Evolutionary conservation across 2,113 vertebrate genomes (phyloP), one percentile per base, ranked within the genome.

Genomic region (Cheirogaleus medius): DNA sequence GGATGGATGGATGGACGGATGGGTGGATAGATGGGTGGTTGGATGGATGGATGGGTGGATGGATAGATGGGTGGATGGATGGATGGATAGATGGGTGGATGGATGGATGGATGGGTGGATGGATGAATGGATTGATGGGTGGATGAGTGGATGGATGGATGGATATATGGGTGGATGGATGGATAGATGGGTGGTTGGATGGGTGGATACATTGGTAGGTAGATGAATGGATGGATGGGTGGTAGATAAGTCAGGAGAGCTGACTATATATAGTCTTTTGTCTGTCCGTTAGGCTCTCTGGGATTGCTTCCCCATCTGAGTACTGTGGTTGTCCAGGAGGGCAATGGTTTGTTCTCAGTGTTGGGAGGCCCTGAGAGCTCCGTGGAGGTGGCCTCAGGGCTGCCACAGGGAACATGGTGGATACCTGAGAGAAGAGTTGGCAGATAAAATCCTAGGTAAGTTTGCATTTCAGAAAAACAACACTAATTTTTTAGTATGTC

Each of bases 291-390:
- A 18, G 42, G 0, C 42, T 49, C 39, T 15, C 56, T 11, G 0
- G 32, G 17, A 1, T 4, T 12, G 11, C 34, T 47, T 42, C 54
- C 29, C 23, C 2, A 1, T 9, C 29, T 10, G 25, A 47, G 7
- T 60, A 11, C 58, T 60, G 8, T 0, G 6, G 27, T 18, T 34
- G 29, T 68, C 56, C 27, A 11, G 18, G 54, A 25, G 56, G 37
- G 0, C 25, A 3, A 2, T 13, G 12, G 1, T 3, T n/a, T 23
- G 4, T 15, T 47, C 27, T 52, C 47, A 3, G 32, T 0, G 3
- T 17, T 0, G 8, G 2, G 42, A 37, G 39, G 63, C 6, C 56
- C 11, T 0, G 23, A 63, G 29, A 7, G 23, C 34, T 8, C 44
- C 1, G 4, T 5, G 25, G 39, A 13, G 39, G 69, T 47, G n/a